Evolutionary conservation across 2,797 vertebrate genomes (phyloP).

Genomic region (Eulemur albifrons): DNA sequence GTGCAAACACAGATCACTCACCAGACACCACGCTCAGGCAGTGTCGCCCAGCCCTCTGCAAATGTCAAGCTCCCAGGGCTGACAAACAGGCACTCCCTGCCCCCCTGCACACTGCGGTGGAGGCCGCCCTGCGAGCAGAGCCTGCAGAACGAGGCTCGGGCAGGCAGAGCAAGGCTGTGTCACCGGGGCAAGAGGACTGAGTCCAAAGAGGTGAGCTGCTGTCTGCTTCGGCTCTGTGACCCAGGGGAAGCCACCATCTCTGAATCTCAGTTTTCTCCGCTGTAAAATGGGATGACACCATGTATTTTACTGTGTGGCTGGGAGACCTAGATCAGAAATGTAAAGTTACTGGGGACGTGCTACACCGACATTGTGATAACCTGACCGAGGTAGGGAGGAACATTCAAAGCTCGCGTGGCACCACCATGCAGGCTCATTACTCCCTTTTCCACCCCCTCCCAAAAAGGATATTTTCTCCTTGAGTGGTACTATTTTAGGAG

Average conservation of each 20-base stretch:
- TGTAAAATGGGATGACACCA: neutral
- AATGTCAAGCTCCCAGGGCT: neutral
- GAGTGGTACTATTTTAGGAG: neutral
- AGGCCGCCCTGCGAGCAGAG: neutral
- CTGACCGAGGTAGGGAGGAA: fast-evolving
- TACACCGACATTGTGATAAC: fast-evolving
- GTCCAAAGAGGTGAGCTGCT: neutral
- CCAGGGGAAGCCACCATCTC: neutral
- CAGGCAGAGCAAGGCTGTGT: neutral
- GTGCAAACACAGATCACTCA: neutral
- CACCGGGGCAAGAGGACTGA: neutral
- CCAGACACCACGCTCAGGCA: fast-evolving
- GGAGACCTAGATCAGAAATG: neutral
- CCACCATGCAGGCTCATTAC: fast-evolving
- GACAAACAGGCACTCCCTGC: fast-evolving
- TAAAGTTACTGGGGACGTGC: fast-evolving
- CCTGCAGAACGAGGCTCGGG: too few species aligned
- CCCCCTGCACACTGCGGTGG: too few species aligned
- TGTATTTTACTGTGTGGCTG: fast-evolving
- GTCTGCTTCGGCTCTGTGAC: neutral
- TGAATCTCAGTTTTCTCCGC: neutral
- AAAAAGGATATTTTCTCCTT: neutral
- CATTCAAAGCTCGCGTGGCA: fast-evolving
- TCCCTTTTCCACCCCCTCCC: too few species aligned
- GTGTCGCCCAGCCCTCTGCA: neutral